These are phyloP conservation scores for Gavia stellata DNA, from an alignment of 2,113 vertebrate genomes.

Conservation along the genomic window DNA sequence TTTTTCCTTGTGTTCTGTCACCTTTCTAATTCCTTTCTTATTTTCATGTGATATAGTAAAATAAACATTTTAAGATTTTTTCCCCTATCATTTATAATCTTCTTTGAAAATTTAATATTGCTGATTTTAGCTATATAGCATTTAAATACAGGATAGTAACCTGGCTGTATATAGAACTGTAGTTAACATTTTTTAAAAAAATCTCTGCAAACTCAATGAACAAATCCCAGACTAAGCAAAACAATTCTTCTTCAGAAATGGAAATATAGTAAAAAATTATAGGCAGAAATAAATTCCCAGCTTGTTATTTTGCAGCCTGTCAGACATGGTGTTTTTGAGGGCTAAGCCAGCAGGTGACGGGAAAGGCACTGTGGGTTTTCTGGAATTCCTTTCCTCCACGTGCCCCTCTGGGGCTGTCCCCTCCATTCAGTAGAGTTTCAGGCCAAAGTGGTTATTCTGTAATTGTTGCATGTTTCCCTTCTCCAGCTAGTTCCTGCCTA, in stretches of 20 bases:
- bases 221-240: not conserved
- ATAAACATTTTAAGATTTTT: not conserved
- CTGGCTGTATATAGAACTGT: not conserved
- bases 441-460: not conserved
- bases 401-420: not conserved
- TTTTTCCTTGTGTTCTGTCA: not conserved
- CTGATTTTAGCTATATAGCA: not conserved
- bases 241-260: not conserved
- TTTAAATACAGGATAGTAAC: not conserved
- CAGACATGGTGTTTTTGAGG: not conserved
- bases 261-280: not conserved
- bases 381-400: not conserved
- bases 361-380: not conserved
- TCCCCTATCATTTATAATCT: not conserved
- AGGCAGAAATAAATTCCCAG: not conserved
- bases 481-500: not conserved
- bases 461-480: not conserved
- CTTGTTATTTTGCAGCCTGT: not conserved
- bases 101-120: not conserved
- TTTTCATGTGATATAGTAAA: not conserved
- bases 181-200: not conserved
- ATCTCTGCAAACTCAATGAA: not conserved
- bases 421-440: not conserved
- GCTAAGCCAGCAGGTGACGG: not conserved
- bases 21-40: not conserved